phyloP scores from a whole-genome alignment of 2,888 invertebrate species.

The Chalcosyrphus nemorum region DNA sequence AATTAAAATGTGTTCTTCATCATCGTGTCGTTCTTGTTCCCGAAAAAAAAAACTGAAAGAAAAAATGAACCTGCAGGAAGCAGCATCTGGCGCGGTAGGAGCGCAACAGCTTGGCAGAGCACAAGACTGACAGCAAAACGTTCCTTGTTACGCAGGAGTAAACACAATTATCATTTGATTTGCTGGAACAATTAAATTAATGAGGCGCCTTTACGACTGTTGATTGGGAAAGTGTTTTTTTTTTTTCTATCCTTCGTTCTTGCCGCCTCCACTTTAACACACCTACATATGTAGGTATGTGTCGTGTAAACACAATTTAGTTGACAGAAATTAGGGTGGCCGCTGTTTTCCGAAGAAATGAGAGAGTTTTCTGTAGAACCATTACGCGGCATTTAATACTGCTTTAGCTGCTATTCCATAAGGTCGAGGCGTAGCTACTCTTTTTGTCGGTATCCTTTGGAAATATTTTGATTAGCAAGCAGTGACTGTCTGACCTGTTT shows the following conservation, averaged over 20 bases:
- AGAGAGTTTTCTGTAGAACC: constrained; percentile 5
- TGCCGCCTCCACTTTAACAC: neutral
- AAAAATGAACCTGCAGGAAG: constrained; percentile 46
- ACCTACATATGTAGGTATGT: constrained; percentile 17
- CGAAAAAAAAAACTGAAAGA: no score
- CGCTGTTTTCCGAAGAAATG: constrained; percentile 10
- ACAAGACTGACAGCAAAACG: constrained; percentile 54
- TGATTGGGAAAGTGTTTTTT: constrained; percentile 30
- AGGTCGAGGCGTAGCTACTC: no score
- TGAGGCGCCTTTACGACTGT: constrained; percentile 68
- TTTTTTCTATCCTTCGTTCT: neutral
- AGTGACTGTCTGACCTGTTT: no score
- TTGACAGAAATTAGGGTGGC: constrained; percentile 14
- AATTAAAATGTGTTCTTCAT: constrained; percentile 70
- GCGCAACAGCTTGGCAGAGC: constrained; percentile 67
- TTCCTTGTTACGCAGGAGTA: constrained; percentile 66
- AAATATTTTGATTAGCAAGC: no score
- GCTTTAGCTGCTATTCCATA: constrained; percentile 16
- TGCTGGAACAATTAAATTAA: constrained; percentile 72
- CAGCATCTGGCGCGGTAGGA: constrained; percentile 13
- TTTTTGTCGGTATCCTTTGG: no score
- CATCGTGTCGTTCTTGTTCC: constrained; percentile 41
- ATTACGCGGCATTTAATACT: constrained; percentile 12
- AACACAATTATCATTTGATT: constrained; percentile 72
- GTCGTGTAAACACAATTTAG: constrained; percentile 24